These are phyloP conservation scores for Rhodeus uyekii DNA, from an alignment of 2,797 vertebrate species.

Conservation along the genomic window DNA sequence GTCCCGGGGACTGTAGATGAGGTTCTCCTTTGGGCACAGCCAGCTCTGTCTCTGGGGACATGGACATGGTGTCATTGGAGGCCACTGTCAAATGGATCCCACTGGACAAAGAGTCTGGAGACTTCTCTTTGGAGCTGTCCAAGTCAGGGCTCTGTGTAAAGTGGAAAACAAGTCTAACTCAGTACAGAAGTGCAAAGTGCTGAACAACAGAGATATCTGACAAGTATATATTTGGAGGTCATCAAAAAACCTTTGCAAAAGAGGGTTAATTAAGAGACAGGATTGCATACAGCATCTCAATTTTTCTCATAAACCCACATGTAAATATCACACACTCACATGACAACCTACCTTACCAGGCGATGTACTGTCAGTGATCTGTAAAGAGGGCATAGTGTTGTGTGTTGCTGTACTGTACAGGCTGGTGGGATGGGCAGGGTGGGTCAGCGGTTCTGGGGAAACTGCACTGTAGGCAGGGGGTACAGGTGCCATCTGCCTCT, in stretches of 20 bases:
- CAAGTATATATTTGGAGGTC: background rate
- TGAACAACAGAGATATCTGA: background rate
- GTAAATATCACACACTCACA: background rate
- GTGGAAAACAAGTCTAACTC: background rate
- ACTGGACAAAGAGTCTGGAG: constrained; percentile 79
- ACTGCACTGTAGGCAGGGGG: constrained; percentile 85
- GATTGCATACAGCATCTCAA: background rate
- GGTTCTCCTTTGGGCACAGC: constrained; percentile 18
- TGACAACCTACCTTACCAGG: constrained; percentile 33
- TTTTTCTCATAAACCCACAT: background rate
- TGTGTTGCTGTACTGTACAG: constrained; percentile 70
- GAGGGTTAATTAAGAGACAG: background rate
- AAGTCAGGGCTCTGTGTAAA: constrained; percentile 76
- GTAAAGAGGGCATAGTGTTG: constrained; percentile 61
- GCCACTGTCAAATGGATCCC: constrained; percentile 73
- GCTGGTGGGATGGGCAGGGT: constrained; percentile 63
- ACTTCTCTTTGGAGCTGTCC: constrained; percentile 74
- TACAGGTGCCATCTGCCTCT: constrained; percentile 86
- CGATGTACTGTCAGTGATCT: constrained; percentile 66
- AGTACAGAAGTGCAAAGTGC: background rate
- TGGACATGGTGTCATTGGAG: constrained; percentile 73
- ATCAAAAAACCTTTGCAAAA: background rate
- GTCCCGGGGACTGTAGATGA: constrained; percentile 66
- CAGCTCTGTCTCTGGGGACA: constrained; percentile 71
- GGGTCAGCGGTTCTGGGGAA: constrained; percentile 72